Conservation (phyloP, 2,113 vertebrate species). For the Macaca mulatta region DNA sequence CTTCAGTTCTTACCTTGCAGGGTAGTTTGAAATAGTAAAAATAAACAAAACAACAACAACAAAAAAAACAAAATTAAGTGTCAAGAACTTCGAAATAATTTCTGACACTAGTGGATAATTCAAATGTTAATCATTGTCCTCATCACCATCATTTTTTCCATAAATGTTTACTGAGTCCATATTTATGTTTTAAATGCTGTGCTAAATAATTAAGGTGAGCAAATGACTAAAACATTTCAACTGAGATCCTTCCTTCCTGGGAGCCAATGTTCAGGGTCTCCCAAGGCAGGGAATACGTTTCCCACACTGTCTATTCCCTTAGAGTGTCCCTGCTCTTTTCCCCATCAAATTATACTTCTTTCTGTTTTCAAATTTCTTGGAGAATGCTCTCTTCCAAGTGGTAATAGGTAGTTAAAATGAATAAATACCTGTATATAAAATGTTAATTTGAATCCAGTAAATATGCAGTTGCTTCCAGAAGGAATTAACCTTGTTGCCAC, state of each 20-base stretch:
- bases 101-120: not conserved
- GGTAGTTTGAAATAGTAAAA: not conserved
- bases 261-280: too few species aligned
- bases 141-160: not conserved
- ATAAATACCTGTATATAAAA: not conserved
- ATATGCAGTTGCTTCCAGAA: not conserved
- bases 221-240: not conserved
- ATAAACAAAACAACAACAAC: too few species aligned
- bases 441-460: not conserved
- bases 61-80: too few species aligned
- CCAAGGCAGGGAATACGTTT: rapidly evolving
- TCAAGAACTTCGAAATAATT: not conserved
- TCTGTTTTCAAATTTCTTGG: not conserved
- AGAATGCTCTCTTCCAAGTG: not conserved
- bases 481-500: not conserved
- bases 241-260: not conserved
- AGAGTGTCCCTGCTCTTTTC: too few species aligned
- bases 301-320: too few species aligned
- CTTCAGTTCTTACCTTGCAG: not conserved
- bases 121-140: not conserved
- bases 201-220: not conserved
- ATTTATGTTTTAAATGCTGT: not conserved
- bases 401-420: not conserved
- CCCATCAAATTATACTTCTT: too few species aligned
- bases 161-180: not conserved